Base-by-base conservation (phyloP, 2,888 invertebrate genomes). In the Phragmatobia fuliginosa region DNA sequence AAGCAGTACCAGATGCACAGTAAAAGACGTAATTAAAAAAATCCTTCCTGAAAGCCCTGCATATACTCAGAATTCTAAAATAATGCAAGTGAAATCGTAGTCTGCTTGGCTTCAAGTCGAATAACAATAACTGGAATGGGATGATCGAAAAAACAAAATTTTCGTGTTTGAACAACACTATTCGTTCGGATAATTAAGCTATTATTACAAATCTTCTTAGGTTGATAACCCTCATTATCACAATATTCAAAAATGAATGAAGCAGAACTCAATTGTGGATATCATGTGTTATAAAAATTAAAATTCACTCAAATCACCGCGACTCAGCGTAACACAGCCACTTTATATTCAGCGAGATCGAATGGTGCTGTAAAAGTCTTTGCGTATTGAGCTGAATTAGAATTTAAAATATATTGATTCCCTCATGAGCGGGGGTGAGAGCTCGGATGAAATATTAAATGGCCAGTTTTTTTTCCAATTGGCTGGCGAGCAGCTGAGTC, bases 371-470 rank as follows among this genome's bases (percentile, higher is more conserved):
- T 92, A 92, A 92, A 92, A 87, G 87, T 84, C 84, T 82, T 81
- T 81, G 84, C 88, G 87, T 87, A 87, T 89, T 86, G 88, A 88
- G 86, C 87, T 77, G 91, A 90, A 93, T 93, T 92, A 90, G 91
- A 93, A 94, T 94, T 94, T 93, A 91, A 92, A 94, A 93, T 92
- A 92, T 91, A 93, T 92, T 88, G 92, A 91, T 91, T 93, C 91
- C 90, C 89, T 86, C 85, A 89, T 88, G 90, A 89, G 85, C 83
- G 60, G 82, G 83, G 79, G 80, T 74, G 74, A 73, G 66, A 74
- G 79, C 79, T 79, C 77, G 81, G 87, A 92, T 92, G 91, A 92
- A 91, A 93, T 92, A 92, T 84, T 79, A 80, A 79, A 79, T 72
- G 76, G 71, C 60, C 67, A 69, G 74, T 78, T 78, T 92, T 92